Evolutionary conservation across 2,888 invertebrate genomes (phyloP).

Genomic region (Agrenia bidenticulata): DNA sequence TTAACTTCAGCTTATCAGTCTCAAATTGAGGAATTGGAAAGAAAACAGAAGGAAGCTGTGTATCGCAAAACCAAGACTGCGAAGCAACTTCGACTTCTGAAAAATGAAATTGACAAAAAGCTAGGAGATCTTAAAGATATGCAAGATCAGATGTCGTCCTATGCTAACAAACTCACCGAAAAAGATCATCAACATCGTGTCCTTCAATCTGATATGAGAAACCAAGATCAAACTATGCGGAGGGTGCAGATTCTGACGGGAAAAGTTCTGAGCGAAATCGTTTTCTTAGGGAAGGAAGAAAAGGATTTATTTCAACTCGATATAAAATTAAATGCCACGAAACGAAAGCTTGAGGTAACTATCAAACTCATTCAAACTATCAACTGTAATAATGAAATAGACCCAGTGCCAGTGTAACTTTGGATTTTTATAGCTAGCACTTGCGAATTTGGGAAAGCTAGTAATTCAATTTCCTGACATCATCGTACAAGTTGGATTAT

Average conservation of each 20-base stretch:
- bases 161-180: background rate
- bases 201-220: background rate
- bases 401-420: too few relatives aligned
- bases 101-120: background rate
- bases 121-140: background rate
- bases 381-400: too few relatives aligned
- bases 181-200: background rate
- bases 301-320: slow-evolving; percentile 6
- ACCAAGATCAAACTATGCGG: background rate
- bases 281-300: slow-evolving; percentile 2
- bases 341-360: slow-evolving; percentile 11
- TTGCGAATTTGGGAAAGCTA: background rate
- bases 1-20: background rate
- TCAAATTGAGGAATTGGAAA: background rate
- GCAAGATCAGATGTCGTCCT: background rate
- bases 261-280: background rate
- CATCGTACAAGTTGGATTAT: background rate
- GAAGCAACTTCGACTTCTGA: background rate
- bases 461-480: background rate
- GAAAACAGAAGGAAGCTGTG: background rate
- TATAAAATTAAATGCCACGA: slow-evolving; percentile 9
- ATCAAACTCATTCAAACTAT: too few relatives aligned
- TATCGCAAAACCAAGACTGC: background rate
- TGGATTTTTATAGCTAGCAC: slow-evolving; percentile 1
- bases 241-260: background rate